Evolutionary conservation across 2,113 vertebrate genomes (phyloP).

Genomic region (Patagioenas fasciata): DNA sequence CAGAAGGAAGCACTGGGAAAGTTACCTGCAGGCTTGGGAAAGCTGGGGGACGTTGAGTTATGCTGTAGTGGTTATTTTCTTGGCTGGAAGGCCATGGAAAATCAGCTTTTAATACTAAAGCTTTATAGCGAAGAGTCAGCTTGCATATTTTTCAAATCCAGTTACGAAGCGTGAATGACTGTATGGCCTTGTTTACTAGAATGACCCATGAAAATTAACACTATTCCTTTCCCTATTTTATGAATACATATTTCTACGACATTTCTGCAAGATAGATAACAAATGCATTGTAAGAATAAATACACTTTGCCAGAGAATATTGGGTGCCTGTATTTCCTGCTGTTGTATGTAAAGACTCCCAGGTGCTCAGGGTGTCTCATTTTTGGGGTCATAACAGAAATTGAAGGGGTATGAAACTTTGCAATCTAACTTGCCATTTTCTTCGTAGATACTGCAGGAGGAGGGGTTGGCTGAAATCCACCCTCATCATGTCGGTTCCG

Average conservation of each 20-base stretch:
- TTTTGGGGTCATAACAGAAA: neutral
- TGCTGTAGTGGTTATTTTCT: neutral
- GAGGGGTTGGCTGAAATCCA: conserved; percentile 93
- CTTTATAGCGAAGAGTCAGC: neutral
- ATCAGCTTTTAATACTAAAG: neutral
- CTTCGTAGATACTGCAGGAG: conserved; percentile 87
- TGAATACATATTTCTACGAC: neutral
- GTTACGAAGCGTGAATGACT: neutral
- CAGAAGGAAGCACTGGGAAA: neutral
- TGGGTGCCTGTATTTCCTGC: neutral
- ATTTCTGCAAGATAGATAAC: neutral
- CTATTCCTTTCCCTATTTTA: neutral
- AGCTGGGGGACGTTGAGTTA: neutral
- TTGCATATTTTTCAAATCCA: neutral
- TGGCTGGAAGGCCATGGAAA: neutral
- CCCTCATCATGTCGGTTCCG: conserved; percentile 95
- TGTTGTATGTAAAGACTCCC: neutral
- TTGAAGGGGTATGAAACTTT: neutral
- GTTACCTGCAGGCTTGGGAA: neutral
- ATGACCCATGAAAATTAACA: neutral
- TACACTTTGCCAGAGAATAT: neutral
- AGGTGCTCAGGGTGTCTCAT: neutral
- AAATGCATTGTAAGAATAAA: neutral
- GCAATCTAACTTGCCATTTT: neutral
- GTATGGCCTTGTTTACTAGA: neutral